Evolutionary conservation across 2,888 invertebrate genomes (phyloP).

Genomic region (Leptinotarsa tumamoca): DNA sequence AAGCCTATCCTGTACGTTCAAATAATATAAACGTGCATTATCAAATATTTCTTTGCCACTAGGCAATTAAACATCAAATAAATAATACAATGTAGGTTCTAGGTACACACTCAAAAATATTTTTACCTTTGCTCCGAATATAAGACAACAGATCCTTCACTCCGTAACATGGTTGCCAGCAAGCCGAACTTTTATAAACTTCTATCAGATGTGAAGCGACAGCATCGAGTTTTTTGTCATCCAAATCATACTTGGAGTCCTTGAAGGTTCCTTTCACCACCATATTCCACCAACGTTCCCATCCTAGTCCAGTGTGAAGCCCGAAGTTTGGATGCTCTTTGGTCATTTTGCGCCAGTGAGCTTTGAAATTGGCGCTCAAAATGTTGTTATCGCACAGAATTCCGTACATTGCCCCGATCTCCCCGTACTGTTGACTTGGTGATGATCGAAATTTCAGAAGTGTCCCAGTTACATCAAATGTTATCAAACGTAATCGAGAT

Average conservation of each 20-base stretch:
- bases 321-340: constrained; percentile 86
- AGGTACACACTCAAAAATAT: background rate
- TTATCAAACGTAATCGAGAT: constrained; percentile 74
- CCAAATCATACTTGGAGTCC: constrained; percentile 65
- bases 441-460: constrained; percentile 77
- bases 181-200: constrained; percentile 77
- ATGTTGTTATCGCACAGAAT: constrained; percentile 72
- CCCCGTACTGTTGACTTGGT: constrained; percentile 84
- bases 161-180: constrained; percentile 81
- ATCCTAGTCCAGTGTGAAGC: constrained; percentile 73
- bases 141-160: constrained; percentile 74
- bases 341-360: constrained; percentile 75
- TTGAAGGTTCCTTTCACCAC: constrained; percentile 76
- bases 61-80: background rate
- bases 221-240: constrained; percentile 64
- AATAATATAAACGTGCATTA: too few relatives aligned
- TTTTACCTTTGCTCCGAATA: constrained; percentile 65
- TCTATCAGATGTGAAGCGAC: constrained; percentile 75
- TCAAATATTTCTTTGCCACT: too few relatives aligned
- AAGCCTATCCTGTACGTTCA: too few relatives aligned
- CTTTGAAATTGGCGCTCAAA: constrained; percentile 73
- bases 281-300: constrained; percentile 86
- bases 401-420: constrained; percentile 78
- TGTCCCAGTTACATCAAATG: constrained; percentile 92
- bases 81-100: background rate